phyloP scores from a whole-genome alignment of 2,113 vertebrate genomes.

The Epinephelus fuscoguttatus region DNA sequence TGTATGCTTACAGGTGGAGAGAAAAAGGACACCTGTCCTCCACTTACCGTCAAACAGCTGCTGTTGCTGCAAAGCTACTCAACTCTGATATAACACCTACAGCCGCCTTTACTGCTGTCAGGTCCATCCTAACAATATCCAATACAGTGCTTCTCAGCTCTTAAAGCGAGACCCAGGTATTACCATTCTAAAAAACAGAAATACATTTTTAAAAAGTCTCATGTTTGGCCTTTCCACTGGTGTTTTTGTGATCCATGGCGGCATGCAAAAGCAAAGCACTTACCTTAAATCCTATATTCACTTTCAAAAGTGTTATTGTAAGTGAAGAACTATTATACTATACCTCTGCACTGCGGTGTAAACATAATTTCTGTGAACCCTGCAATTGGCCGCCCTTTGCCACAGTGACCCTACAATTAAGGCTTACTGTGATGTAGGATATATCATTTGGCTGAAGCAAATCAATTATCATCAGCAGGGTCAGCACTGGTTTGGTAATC shows the following conservation, averaged over 20 bases:
- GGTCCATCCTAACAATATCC: neutral
- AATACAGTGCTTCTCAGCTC: neutral
- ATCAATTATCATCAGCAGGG: conserved; percentile 30
- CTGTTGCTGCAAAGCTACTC: neutral
- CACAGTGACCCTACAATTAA: conserved; percentile 35
- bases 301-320: neutral
- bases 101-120: neutral
- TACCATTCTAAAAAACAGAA: neutral
- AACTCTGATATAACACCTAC: neutral
- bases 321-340: neutral
- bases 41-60: neutral
- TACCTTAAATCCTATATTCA: neutral
- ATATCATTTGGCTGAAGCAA: conserved; percentile 41
- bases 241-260: neutral
- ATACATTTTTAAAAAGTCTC: neutral
- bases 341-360: neutral
- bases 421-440: conserved; percentile 20
- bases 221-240: neutral
- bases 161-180: neutral
- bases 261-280: neutral
- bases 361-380: conserved; percentile 21
- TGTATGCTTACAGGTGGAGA: neutral
- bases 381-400: conserved; percentile 32
- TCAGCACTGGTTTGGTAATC: neutral
- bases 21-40: neutral